Base-by-base conservation (phyloP, 2,888 invertebrate species). In the Drosophila emarginata region DNA sequence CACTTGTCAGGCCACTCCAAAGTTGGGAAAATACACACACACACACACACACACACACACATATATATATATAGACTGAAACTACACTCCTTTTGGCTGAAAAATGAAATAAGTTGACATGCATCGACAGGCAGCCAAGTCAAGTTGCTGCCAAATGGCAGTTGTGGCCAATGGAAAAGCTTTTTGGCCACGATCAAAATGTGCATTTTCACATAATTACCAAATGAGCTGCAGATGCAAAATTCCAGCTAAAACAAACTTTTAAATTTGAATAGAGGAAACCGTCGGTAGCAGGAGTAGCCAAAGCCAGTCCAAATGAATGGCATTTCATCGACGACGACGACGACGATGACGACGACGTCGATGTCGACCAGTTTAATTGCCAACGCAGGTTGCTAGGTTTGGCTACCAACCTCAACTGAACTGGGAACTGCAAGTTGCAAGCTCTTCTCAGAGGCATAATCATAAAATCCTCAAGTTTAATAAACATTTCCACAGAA, bases 401-500 rank as follows among this genome's bases (percentile, higher is more conserved):
- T 4, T 4, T 21, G 45, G 45, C 45, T 45, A 45, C 45, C 45
- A 45, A 21, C 14, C 18, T 39, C 23, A 37, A 39, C 77, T 76
- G 64, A 32, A 58, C 77, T 76, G 64, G 51, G 56, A 18, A 40
- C 40, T 60, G 66, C 62, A 53, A 57, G 39, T 77, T 64, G 64
- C 63, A 54, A 12, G 26, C 58, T 51, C 64, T 57, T 74, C 67
- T 80, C 79, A 84, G 83, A 78, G 83, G 88, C 88, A 85, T 86
- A 88, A 88, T 88, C 84, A 80, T 85, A 88, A 85, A 85, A 85
- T 80, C 87, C 84, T 64, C 84, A 71, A 83, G 66, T 86, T 85
- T 85, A 85, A 85, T 88, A 88, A 85, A 88, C 88, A 88, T 85
- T 85, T 85, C 88, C 81, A 77, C 76, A 86, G 88, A 88, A 85